Percentiles rank a stretch among this genome's conserved stretches.
phyloP scores from a whole-genome alignment of 2,888 invertebrate genomes.

The Clusia tigrina region DNA sequence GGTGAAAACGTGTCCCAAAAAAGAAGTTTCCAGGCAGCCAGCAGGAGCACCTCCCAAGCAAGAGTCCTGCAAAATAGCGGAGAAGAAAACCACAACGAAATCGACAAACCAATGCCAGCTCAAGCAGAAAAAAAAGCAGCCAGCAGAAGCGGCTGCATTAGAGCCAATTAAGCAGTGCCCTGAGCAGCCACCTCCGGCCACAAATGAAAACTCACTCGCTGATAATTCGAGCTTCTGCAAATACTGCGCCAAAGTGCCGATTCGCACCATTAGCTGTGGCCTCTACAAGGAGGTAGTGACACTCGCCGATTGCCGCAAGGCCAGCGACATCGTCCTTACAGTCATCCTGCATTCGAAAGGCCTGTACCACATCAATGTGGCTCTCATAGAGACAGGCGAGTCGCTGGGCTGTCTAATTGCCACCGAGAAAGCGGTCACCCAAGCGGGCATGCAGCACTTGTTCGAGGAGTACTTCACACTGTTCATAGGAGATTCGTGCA shows the following conservation, averaged over 20 bases:
- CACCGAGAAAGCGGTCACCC: conserved; percentile 40
- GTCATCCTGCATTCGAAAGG: conserved; percentile 41
- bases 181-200: no score
- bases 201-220: no score
- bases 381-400: conserved; percentile 29
- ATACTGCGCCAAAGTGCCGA: background rate
- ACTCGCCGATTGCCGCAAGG: background rate
- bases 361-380: conserved; percentile 48
- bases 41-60: no score
- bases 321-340: conserved; percentile 36
- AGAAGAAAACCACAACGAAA: no score
- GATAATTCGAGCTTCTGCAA: background rate
- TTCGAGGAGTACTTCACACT: conserved; percentile 36
- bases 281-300: background rate
- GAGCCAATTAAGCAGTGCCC: no score
- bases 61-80: no score
- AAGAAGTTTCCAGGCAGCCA: no score
- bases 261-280: background rate
- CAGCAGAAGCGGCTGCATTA: no score
- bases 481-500: conserved; percentile 35
- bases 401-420: conserved; percentile 44
- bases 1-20: no score
- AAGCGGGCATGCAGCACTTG: conserved; percentile 27
- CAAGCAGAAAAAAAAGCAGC: no score
- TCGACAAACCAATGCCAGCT: no score